Evolutionary conservation across 2,113 vertebrate species (phyloP).

Genomic region (Nothoprocta perdicaria): DNA sequence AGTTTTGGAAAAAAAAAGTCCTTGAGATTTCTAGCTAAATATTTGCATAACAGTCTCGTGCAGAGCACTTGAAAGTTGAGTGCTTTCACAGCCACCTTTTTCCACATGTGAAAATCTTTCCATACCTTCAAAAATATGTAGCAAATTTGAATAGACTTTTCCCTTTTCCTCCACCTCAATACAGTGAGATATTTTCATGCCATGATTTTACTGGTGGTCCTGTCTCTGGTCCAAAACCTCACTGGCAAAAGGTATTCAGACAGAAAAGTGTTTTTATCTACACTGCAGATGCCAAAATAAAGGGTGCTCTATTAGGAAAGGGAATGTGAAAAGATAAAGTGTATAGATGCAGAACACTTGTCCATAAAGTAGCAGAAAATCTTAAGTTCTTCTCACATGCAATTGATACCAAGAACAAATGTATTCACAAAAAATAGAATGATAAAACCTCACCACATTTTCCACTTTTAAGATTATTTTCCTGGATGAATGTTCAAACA

Average conservation of each 20-base stretch:
- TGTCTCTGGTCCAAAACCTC: background rate
- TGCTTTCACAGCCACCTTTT: background rate
- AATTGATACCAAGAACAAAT: background rate
- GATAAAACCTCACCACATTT: background rate
- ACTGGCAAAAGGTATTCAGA: background rate
- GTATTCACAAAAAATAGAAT: background rate
- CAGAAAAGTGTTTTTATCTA: background rate
- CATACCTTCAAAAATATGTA: background rate
- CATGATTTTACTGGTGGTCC: background rate
- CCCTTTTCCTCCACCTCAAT: background rate
- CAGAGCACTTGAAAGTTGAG: background rate
- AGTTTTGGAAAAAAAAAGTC: background rate
- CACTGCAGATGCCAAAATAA: background rate
- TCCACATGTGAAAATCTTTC: background rate
- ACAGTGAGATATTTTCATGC: background rate
- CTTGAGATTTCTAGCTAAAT: background rate
- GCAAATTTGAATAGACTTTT: background rate
- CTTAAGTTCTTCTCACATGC: background rate
- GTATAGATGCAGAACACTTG: background rate
- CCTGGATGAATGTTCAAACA: background rate
- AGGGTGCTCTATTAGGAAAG: background rate
- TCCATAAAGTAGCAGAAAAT: background rate
- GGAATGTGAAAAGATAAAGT: background rate
- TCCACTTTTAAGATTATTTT: background rate
- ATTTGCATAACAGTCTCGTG: background rate